Evolutionary conservation across 1,140 invertebrate species (phyloP), one percentile per base, ranked within the genome.

Genomic region (Marisa cornuarietis): DNA sequence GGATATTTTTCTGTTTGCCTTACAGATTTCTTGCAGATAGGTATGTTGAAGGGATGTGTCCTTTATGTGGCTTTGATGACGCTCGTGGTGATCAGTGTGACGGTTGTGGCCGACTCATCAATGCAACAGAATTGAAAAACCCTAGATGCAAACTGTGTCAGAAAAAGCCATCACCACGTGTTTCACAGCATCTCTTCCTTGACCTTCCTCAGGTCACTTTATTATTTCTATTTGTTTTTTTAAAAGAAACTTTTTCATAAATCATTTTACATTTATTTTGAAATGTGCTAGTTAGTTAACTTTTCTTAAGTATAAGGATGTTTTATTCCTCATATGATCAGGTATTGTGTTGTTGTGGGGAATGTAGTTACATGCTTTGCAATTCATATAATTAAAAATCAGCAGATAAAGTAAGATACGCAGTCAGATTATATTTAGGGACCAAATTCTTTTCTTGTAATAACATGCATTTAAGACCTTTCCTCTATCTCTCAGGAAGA

Each of bases 11-110:
- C 76, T 72, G 14, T 74, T 69, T 75, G 52, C 66, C 71, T 82
- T 83, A 14, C 79, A 92, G 93, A 81, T 95, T 94, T 90, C 90
- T 95, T 71, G 93, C 94, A 16, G 95, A 95, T 90, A 92, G 95
- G 78, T 99, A 99, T 92, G 98, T 99, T 11, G 97, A 99, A 91
- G 99, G 99, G n/a, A 97, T 92, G 0, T 99, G 98, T 93, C 98
- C 97, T 0, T 93, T 96, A 87, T 99, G 98, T 91, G 92, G 92
- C 16, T 99, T 97, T 92, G 95, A 96, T 84, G 96, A 97, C 90
- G 98, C 98, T 18, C 93, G 99, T 61, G 99, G 99, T 6, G 99
- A 99, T 92, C 99, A 99, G 90, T 99, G 99, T 91, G 99, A 99
- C 91, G 96, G 95, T 83, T 99, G 99, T 91, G 96, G 98, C 3